phyloP scores from a whole-genome alignment of 2,888 invertebrate species.

The Caenorhabditis sulstoni region DNA sequence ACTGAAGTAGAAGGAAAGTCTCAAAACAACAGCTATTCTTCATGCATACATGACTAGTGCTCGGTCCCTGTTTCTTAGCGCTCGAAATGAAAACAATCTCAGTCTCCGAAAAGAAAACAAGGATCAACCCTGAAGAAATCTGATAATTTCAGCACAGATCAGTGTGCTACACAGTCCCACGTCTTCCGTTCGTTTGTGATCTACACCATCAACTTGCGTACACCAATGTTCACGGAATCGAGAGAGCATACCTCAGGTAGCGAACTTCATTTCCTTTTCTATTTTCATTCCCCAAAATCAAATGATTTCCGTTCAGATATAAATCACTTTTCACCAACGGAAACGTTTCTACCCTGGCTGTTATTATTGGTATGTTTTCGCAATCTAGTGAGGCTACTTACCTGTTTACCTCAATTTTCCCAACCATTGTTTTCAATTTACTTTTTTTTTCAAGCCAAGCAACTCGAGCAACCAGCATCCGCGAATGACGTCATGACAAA shows the following conservation, averaged over 20 bases:
- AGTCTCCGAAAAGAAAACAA: neutral
- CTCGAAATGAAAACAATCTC: constrained; percentile 2
- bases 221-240: constrained; percentile 64
- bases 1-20: neutral
- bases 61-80: neutral
- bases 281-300: neutral
- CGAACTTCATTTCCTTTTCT: neutral
- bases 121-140: neutral
- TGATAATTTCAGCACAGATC: constrained; percentile 56
- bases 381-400: neutral
- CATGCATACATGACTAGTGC: constrained; percentile 22
- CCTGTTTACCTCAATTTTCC: neutral
- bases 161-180: constrained; percentile 52
- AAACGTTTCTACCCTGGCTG: constrained; percentile 60
- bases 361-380: constrained; percentile 66
- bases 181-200: constrained; percentile 75
- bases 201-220: constrained; percentile 73
- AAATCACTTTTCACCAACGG: constrained; percentile 61
- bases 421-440: too few relatives aligned
- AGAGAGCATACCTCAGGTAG: constrained; percentile 61
- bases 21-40: neutral
- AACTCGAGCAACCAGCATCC: constrained; percentile 62
- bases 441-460: constrained; percentile 61
- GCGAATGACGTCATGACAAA: constrained; percentile 61
- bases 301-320: constrained; percentile 47